Base-by-base conservation (phyloP, 2,113 vertebrate genomes). In the Zootoca vivipara region DNA sequence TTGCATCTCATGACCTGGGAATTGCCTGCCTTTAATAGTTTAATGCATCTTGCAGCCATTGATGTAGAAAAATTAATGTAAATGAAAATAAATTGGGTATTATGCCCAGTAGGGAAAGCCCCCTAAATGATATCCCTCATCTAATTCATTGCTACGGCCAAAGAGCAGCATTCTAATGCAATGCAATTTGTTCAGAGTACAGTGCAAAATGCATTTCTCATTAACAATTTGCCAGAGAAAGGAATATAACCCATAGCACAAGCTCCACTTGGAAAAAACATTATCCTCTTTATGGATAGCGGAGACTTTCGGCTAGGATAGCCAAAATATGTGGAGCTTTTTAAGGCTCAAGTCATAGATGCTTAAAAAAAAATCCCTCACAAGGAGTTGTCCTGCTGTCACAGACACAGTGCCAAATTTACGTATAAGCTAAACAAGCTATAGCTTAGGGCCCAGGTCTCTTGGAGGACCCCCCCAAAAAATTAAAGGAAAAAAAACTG, bases 31-130 rank as follows among this genome's bases (percentile, higher is more conserved):
- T 94, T 94, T 94, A 96, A 92, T 62, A 91, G 78, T 93, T 95
- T 91, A 92, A 93, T 91, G 87, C 46, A 85, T 86, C 56, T 74
- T 87, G 77, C 77, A 91, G 58, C 83, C 93, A 86, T 28, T 93
- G 46, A 93, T 90, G 7, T 80, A 92, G 81, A 93, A 83, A 95
- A 96, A 94, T 89, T 93, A 95, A 94, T 52, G n/a, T 86, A 95
- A 95, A 95, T 91, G 74, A 95, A 96, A 97, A 93, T 92, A 89
- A 94, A 93, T 89, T 90, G 46, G 38, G 89, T 89, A 89, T 89
- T 94, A 92, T 88, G 81, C 58, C 35, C 84, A 79, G 33, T 30
- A 94, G 82, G 89, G 94, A 86, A 95, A 92, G 3, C 28, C 90
- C 24, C 72, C 89, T 33, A 84, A 85, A 80, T 89, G 85, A 79